These are phyloP conservation scores for Mastomys coucha DNA, from an alignment of 2,113 vertebrate species.

Conservation along the genomic window DNA sequence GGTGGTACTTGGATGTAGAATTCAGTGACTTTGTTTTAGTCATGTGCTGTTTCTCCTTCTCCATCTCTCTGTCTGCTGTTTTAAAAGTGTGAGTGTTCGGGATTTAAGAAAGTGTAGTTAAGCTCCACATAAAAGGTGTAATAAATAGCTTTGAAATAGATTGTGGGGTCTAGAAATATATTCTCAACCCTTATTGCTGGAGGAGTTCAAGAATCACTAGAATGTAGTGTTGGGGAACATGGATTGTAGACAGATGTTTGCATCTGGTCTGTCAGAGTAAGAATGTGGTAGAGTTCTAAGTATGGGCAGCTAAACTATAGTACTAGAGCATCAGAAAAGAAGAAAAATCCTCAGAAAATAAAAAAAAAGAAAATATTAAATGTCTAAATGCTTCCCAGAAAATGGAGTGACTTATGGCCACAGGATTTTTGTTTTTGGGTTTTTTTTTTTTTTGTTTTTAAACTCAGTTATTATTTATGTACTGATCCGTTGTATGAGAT, in stretches of 20 bases:
- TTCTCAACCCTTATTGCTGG: background rate
- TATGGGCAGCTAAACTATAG: background rate
- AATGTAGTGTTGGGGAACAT: background rate
- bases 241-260: background rate
- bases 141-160: conserved; percentile 27
- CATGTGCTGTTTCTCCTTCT: background rate
- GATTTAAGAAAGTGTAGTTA: conserved; percentile 9
- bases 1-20: background rate
- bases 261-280: background rate
- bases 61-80: background rate
- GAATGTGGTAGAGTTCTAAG: conserved; percentile 3
- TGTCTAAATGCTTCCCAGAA: background rate
- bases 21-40: background rate
- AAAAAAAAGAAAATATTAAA: background rate
- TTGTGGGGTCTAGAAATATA: background rate
- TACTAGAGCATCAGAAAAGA: background rate
- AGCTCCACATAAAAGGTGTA: background rate
- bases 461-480: background rate
- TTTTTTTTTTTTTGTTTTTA: background rate
- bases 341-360: background rate
- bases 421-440: background rate
- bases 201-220: background rate
- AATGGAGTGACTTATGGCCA: background rate
- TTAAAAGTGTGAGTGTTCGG: background rate
- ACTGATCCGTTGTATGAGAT: background rate